Percentiles rank a stretch among this genome's conserved stretches.
These are phyloP conservation scores for Tanypteryx hageni DNA, from an alignment of 2,888 invertebrate species.

Conservation along the genomic window DNA sequence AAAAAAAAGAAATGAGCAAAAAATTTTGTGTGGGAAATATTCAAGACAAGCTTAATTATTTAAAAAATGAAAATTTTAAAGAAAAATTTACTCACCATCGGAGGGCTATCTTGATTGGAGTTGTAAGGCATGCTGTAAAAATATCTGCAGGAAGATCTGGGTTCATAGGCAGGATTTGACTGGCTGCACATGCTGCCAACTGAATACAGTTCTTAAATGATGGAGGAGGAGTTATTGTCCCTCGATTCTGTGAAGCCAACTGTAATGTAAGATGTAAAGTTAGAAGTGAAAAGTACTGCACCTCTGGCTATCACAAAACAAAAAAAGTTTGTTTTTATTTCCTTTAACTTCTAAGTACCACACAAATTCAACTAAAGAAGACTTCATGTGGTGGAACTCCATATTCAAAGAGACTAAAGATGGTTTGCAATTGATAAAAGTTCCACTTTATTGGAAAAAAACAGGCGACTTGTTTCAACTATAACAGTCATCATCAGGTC, in stretches of 20 bases:
- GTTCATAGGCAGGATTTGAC: constrained; percentile 96
- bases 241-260: constrained; percentile 71
- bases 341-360: too few relatives aligned
- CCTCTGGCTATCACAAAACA: too few relatives aligned
- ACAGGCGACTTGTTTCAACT: too few relatives aligned
- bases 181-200: constrained; percentile 95
- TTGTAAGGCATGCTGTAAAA: constrained; percentile 98
- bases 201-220: constrained; percentile 95
- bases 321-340: too few relatives aligned
- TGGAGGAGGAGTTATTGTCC: constrained; percentile 74
- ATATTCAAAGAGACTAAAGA: too few relatives aligned
- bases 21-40: background rate
- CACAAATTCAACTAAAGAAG: too few relatives aligned
- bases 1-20: constrained; percentile 63
- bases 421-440: too few relatives aligned
- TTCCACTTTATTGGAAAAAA: too few relatives aligned
- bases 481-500: too few relatives aligned
- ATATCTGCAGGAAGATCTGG: constrained; percentile 97
- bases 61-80: constrained; percentile 18
- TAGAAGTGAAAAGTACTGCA: background rate
- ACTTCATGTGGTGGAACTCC: too few relatives aligned
- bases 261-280: constrained; percentile 66
- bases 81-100: constrained; percentile 81
- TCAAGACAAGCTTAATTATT: constrained; percentile 35
- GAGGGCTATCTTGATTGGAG: constrained; percentile 97